A percentile compares a stretch with the other conserved stretches of the same genome.
These are phyloP conservation scores for Agrochola circellaris DNA, from an alignment of 2,888 invertebrate genomes.

Conservation along the genomic window DNA sequence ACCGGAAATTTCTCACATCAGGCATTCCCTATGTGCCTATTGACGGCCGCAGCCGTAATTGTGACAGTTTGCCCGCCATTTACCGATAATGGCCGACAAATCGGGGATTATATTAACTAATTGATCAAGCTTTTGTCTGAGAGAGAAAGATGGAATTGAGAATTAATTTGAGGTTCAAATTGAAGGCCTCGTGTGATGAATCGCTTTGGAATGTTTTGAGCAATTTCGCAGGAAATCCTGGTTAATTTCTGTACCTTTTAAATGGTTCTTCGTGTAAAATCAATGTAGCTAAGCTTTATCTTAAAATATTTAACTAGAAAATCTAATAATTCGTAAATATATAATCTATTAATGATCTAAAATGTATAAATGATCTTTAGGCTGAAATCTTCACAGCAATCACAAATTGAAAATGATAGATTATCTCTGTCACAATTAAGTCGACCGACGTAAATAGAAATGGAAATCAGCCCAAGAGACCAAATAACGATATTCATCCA, in stretches of 20 bases:
- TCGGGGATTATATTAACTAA: constrained; percentile 60
- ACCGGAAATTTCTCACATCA: constrained; percentile 60
- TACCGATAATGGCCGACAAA: constrained; percentile 58
- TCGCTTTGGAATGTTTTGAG: constrained; percentile 7
- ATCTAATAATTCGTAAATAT: background rate
- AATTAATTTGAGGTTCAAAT: constrained; percentile 35
- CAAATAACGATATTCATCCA: constrained; percentile 60
- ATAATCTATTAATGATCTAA: background rate
- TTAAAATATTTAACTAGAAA: background rate
- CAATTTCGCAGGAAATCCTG: background rate
- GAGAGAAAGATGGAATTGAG: constrained; percentile 40
- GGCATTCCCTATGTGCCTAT: constrained; percentile 66
- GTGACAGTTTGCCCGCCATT: constrained; percentile 64
- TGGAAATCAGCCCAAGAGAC: constrained; percentile 58
- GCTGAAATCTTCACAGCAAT: constrained; percentile 5
- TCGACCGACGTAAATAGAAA: constrained; percentile 41
- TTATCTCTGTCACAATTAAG: constrained; percentile 45
- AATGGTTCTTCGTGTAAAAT: no score
- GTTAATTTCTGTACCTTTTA: background rate
- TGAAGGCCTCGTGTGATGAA: constrained; percentile 13
- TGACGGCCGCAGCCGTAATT: constrained; percentile 61
- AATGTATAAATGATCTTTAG: background rate
- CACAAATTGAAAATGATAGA: constrained; percentile 42
- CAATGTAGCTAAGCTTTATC: background rate
- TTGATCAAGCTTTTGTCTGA: constrained; percentile 50